A percentile compares a stretch with the other conserved stretches of the same genome.
These are phyloP conservation scores for Camptogramma bilineatum DNA, from an alignment of 2,888 invertebrate genomes.

Conservation along the genomic window DNA sequence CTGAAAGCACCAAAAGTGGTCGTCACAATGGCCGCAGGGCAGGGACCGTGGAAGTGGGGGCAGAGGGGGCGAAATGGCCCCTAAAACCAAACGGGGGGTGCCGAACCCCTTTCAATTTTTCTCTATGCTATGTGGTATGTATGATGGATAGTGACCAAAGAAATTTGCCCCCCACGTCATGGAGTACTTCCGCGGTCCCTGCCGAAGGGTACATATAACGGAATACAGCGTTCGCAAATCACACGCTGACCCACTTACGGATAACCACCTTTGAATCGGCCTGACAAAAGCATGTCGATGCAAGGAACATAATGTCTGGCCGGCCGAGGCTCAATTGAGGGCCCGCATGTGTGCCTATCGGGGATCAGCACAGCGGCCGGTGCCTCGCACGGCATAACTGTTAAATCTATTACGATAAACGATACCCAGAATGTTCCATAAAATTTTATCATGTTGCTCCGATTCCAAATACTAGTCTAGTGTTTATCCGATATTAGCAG, in stretches of 20 bases:
- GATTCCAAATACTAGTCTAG: conserved; percentile 51
- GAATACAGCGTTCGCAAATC: conserved; percentile 69
- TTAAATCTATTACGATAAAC: conserved; percentile 59
- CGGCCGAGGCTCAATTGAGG: conserved; percentile 72
- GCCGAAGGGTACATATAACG: conserved; percentile 57
- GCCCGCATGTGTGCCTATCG: conserved; percentile 73
- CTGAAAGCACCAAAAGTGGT: conserved; percentile 61
- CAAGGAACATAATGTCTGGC: conserved; percentile 74
- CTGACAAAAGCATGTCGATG: conserved; percentile 79
- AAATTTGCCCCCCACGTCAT: too few species aligned
- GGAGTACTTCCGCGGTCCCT: too few species aligned
- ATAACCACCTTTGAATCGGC: conserved; percentile 75
- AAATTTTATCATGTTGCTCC: conserved; percentile 57
- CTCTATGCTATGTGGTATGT: too few species aligned
- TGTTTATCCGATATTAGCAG: conserved; percentile 47
- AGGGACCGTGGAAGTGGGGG: too few species aligned
- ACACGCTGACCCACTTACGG: conserved; percentile 75
- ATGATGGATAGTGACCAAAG: too few species aligned
- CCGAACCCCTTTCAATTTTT: too few species aligned
- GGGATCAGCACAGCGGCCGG: conserved; percentile 58
- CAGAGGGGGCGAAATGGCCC: too few species aligned
- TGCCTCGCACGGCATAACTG: conserved; percentile 53
- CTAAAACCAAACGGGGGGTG: too few species aligned
- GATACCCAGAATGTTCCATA: conserved; percentile 56
- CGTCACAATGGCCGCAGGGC: conserved; percentile 55